These are phyloP conservation scores for Cricetomys ansorgei DNA, from an alignment of 2,113 vertebrate species.

Conservation along the genomic window DNA sequence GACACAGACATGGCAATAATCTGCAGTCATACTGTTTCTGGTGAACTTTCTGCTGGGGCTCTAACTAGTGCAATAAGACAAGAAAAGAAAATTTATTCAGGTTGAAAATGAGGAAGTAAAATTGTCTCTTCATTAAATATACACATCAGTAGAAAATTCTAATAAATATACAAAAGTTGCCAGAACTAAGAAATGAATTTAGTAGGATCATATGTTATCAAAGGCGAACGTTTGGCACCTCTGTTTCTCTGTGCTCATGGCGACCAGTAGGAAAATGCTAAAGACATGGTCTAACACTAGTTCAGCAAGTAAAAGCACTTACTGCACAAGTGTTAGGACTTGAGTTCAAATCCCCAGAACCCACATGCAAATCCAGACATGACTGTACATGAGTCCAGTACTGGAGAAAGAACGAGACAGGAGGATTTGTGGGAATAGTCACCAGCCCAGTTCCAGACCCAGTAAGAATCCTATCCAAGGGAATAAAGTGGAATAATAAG, in stretches of 20 bases:
- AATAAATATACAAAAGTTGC: not conserved
- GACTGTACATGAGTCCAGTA: not conserved
- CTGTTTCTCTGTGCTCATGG: not conserved
- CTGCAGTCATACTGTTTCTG: too few species aligned
- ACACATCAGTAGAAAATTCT: too few species aligned
- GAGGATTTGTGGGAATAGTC: not conserved
- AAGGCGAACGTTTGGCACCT: not conserved
- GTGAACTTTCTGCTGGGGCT: accelerated
- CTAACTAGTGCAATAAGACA: not conserved
- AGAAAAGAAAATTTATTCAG: not conserved
- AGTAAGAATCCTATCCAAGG: not conserved
- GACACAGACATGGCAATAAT: accelerated
- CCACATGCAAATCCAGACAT: not conserved
- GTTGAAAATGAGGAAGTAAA: not conserved
- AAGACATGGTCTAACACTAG: too few species aligned
- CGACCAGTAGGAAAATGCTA: not conserved
- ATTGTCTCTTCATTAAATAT: not conserved
- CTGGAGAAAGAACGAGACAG: not conserved
- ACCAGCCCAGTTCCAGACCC: not conserved
- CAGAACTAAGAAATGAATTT: not conserved
- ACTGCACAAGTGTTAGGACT: not conserved
- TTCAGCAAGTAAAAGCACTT: not conserved
- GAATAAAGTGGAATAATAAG: not conserved
- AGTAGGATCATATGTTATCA: not conserved
- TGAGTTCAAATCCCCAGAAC: not conserved